phyloP scores from a whole-genome alignment of 2,888 invertebrate species.

The Drosophila kanekoi region DNA sequence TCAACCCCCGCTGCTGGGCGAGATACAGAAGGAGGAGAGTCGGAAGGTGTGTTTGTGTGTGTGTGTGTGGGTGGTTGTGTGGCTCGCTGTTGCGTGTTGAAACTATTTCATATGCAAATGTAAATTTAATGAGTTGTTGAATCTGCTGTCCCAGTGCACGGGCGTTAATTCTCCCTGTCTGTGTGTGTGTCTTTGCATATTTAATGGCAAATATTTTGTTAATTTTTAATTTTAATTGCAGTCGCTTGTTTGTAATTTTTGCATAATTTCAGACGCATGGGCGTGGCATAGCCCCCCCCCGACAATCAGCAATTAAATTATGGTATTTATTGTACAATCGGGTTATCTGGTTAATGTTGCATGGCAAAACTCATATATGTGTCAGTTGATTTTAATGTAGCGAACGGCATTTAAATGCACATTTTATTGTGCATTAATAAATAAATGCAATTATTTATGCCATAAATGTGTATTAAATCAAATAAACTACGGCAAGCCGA shows the following conservation, averaged over 20 bases:
- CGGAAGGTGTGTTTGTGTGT: background rate
- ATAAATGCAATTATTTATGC: constrained; percentile 58
- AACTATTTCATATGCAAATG: constrained; percentile 78
- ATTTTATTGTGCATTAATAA: constrained; percentile 34
- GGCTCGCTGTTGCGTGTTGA: constrained; percentile 52
- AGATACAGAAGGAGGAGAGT: background rate
- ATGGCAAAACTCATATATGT: constrained; percentile 1
- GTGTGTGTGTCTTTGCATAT: constrained; percentile 21
- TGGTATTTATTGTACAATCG: constrained; percentile 56
- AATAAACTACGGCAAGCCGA: constrained; percentile 27
- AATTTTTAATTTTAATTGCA: constrained; percentile 79
- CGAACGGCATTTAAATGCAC: constrained; percentile 20
- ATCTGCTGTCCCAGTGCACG: constrained; percentile 37
- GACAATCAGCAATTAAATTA: constrained; percentile 58
- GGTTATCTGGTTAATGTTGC: constrained; percentile 13
- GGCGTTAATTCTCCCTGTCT: constrained; percentile 40
- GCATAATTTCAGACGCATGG: constrained; percentile 61
- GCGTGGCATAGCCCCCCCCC: constrained; percentile 14
- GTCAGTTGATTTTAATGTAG: constrained; percentile 20
- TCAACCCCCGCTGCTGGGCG: constrained; percentile 13
- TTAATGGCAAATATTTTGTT: constrained; percentile 68
- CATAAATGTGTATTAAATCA: constrained; percentile 41
- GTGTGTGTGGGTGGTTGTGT: constrained; percentile 6
- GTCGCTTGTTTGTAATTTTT: constrained; percentile 71
- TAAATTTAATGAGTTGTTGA: constrained; percentile 77